Base-by-base conservation (phyloP, 2,113 vertebrate genomes). In the Mesitornis unicolor region DNA sequence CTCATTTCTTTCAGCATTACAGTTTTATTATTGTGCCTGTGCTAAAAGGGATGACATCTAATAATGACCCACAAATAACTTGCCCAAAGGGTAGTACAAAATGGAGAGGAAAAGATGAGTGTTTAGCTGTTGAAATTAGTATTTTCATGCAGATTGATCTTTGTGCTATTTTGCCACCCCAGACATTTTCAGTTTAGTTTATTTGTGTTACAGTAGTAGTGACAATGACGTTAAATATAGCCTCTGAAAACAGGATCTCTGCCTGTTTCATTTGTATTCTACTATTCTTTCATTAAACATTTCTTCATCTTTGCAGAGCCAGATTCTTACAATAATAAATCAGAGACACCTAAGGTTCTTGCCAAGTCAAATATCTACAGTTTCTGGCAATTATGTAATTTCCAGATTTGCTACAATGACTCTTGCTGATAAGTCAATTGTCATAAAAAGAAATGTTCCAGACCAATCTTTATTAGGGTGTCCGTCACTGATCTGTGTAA, bases 371-470 rank as follows among this genome's bases (percentile, higher is more conserved):
- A 98, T 98, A 98, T 98, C 98, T 98, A 98, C 92, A 96, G 98
- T 98, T 98, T 98, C 98, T 98, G 97, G 98, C 98, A 98, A 98
- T 98, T 98, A 98, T 98, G 97, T 98, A 98, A 98, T 98, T 98
- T 98, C 98, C 98, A 98, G 97, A 98, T 98, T 98, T 97, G 97
- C 96, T 98, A 88, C 95, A 97, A 97, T 96, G 97, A 97, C 97
- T 96, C 96, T 98, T 98, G 97, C 98, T 98, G 98, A 98, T 98
- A 98, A 98, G 98, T 98, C 98, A 97, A 98, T 98, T 95, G 97
- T 98, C 97, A 97, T 97, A 96, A 97, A 97, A 96, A 98, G 98
- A 98, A 97, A 98, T 96, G 94, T 98, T 98, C 98, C 98, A 98
- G 98, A 98, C 97, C 98, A 97, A 92, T 97, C 97, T 98, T 98